phyloP scores from a whole-genome alignment of 2,888 invertebrate genomes.

The Taphrorychus bicolor region DNA sequence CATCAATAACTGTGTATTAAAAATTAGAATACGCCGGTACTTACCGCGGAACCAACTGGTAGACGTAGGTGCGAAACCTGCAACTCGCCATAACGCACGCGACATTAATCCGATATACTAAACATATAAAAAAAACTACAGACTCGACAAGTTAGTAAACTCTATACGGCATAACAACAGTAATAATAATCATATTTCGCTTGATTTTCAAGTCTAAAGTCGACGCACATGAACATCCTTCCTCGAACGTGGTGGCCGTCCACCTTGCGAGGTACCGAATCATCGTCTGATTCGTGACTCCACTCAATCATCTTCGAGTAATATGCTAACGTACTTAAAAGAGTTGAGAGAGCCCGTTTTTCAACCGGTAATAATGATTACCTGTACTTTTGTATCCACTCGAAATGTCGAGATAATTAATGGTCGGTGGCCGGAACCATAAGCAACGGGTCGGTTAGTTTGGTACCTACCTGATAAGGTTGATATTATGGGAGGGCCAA shows the following conservation, averaged over 20 bases:
- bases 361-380: background rate
- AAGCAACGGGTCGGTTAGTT: too few species aligned
- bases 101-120: background rate
- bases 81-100: background rate
- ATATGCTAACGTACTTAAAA: background rate
- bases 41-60: constrained; percentile 5
- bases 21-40: too few species aligned
- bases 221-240: background rate
- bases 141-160: background rate
- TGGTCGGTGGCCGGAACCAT: background rate
- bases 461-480: too few species aligned
- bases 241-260: background rate
- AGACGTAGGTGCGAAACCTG: constrained; percentile 5
- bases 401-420: background rate
- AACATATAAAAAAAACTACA: background rate
- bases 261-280: constrained; percentile 1
- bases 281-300: background rate
- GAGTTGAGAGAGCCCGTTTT: background rate
- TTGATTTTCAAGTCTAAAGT: background rate
- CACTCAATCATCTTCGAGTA: constrained; percentile 1
- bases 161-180: background rate
- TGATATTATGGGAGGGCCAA: too few species aligned
- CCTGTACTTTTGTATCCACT: background rate
- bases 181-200: background rate
- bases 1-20: too few species aligned